phyloP scores from a whole-genome alignment of 2,113 vertebrate genomes.

The Macquaria ambigua region DNA sequence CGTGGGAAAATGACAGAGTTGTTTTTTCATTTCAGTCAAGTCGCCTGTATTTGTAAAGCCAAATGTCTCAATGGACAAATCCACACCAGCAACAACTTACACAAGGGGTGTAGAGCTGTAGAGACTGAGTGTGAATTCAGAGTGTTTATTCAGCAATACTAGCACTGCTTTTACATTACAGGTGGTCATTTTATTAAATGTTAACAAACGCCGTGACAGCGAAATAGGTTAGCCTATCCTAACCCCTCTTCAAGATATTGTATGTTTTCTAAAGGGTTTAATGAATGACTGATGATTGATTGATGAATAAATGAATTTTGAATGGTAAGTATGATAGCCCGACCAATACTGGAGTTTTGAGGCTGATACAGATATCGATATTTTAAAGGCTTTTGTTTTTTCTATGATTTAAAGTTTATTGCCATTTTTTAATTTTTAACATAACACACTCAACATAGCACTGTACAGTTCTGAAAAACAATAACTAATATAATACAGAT shows the following conservation, averaged over 20 bases:
- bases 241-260: neutral
- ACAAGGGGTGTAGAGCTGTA: no score
- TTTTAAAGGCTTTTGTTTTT: neutral
- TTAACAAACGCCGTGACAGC: no score
- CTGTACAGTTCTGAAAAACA: no score
- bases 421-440: no score
- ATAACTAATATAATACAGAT: no score
- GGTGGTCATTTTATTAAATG: neutral
- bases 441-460: no score
- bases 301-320: neutral
- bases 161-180: neutral
- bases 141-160: neutral
- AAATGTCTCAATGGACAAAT: neutral
- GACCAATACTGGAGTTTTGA: neutral
- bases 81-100: neutral
- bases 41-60: neutral
- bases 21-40: neutral
- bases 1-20: neutral
- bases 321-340: neutral
- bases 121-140: no score
- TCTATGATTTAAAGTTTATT: no score
- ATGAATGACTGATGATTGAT: neutral
- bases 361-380: neutral
- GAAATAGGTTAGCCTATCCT: neutral
- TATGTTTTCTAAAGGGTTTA: neutral